A percentile compares a stretch with the other conserved stretches of the same genome.
phyloP scores from a whole-genome alignment of 1,140 invertebrate genomes.

The Drosophila persimilis region DNA sequence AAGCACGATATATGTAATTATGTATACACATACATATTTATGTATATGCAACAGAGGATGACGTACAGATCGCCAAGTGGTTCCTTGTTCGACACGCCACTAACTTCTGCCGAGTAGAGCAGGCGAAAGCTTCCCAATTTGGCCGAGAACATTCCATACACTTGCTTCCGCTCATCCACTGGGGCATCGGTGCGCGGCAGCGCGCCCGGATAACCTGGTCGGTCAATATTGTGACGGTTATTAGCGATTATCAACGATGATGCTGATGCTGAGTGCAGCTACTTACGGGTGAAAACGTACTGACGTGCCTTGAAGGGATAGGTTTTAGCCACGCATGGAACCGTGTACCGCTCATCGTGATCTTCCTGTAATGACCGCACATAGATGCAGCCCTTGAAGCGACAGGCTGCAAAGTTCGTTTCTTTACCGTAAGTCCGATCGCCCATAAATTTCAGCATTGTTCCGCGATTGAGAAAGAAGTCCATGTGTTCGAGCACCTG shows the following conservation, averaged over 20 bases:
- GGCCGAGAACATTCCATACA: constrained; percentile 27
- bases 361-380: accelerated
- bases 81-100: constrained; percentile 23
- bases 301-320: neutral
- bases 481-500: neutral
- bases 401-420: constrained; percentile 1
- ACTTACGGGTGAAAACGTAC: constrained; percentile 29
- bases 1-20: too few relatives aligned
- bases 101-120: constrained; percentile 27
- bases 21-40: too few relatives aligned
- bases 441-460: neutral
- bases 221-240: neutral
- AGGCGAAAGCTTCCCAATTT: constrained; percentile 18
- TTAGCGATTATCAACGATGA: too few relatives aligned
- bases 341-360: accelerated
- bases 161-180: constrained; percentile 17
- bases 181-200: neutral
- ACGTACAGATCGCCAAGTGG: constrained; percentile 33
- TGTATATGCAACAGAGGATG: neutral
- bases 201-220: constrained; percentile 8
- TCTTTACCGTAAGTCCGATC: accelerated
- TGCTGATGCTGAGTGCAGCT: too few relatives aligned
- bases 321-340: too few relatives aligned
- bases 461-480: constrained; percentile 1
- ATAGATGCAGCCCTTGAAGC: constrained; percentile 25